Evolutionary conservation across 2,797 vertebrate species (phyloP).

Genomic region (Sternarchorhynchus goeldii): DNA sequence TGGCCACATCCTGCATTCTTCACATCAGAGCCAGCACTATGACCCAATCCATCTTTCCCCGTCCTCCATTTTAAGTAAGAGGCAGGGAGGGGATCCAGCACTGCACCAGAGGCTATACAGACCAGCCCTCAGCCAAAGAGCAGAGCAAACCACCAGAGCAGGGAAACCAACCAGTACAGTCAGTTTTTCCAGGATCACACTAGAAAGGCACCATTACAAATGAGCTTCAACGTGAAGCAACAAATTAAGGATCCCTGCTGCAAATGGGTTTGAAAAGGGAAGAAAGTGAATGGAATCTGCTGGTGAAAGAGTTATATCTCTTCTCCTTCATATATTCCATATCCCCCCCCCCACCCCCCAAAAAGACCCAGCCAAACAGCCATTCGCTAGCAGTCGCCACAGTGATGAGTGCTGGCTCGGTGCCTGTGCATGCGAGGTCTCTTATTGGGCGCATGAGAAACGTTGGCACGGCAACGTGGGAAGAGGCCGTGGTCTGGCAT

Average conservation of each 20-base stretch:
- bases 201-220: no score
- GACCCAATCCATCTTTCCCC: conserved; percentile 4
- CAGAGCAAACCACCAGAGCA: no score
- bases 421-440: neutral
- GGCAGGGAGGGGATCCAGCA: neutral
- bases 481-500: conserved; percentile 9
- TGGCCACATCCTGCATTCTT: conserved; percentile 58
- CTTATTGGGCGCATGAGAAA: conserved; percentile 9
- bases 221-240: no score
- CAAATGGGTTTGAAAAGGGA: neutral
- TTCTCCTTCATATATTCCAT: conserved; percentile 29
- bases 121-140: neutral
- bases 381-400: no score
- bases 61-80: neutral
- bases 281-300: conserved; percentile 27
- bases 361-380: no score
- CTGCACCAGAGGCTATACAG: neutral
- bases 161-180: no score
- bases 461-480: conserved; percentile 15
- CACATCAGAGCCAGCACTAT: conserved; percentile 41
- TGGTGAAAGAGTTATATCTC: conserved; percentile 43
- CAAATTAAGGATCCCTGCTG: neutral
- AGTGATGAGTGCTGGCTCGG: neutral
- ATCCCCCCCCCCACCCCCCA: neutral
- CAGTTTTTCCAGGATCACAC: no score